A percentile compares a stretch with the other conserved stretches of the same genome.
Evolutionary conservation across 37 sponge, comb jelly and placozoan genomes (phyloP).

Genomic region (Cladorhizidae sp.): DNA sequence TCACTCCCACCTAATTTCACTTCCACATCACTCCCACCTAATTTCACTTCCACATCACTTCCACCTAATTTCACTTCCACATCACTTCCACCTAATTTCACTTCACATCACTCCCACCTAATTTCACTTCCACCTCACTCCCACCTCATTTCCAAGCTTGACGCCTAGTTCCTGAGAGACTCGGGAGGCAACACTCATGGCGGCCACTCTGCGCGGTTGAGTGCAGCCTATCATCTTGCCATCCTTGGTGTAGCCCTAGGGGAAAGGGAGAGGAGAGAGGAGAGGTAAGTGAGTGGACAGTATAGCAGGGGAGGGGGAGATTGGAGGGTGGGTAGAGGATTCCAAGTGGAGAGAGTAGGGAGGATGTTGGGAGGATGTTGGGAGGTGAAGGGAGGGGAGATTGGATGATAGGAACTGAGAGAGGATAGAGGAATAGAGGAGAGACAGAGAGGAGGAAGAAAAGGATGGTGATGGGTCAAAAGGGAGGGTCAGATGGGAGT

Average conservation of each 20-base stretch:
- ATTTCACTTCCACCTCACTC: not conserved
- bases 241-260: slow-evolving; percentile 78
- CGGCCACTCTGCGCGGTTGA: slow-evolving; percentile 98
- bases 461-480: too few relatives aligned
- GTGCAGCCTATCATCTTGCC: slow-evolving; percentile 95
- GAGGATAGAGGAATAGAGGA: too few relatives aligned
- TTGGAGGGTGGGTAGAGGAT: not conserved
- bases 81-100: too few relatives aligned
- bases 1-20: too few relatives aligned
- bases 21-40: too few relatives aligned
- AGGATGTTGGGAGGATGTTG: too few relatives aligned
- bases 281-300: not conserved
- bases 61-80: not conserved
- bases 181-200: slow-evolving; percentile 99
- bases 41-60: not conserved
- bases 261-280: not conserved
- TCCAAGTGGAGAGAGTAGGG: too few relatives aligned
- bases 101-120: too few relatives aligned
- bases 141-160: slow-evolving; percentile 95
- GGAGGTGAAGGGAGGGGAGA: too few relatives aligned
- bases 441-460: too few relatives aligned
- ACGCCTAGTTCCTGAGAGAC: slow-evolving; percentile 96
- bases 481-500: too few relatives aligned
- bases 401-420: too few relatives aligned
- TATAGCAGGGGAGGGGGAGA: not conserved